phyloP scores from a whole-genome alignment of 2,888 invertebrate species.

The Epinotia brunnichana region DNA sequence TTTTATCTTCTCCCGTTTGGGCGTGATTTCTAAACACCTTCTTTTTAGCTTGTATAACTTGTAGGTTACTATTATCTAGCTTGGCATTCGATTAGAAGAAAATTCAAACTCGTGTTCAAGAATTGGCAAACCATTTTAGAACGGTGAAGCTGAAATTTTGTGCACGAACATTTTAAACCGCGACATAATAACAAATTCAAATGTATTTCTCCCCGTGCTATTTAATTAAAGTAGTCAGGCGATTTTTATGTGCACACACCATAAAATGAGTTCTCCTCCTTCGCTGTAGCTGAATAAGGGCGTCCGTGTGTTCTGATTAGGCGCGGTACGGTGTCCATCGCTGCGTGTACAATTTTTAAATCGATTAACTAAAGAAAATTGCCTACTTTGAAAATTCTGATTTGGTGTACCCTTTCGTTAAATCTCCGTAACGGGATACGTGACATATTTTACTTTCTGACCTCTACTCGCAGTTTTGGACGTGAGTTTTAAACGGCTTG shows the following conservation, averaged over 20 bases:
- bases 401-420: neutral
- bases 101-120: constrained; percentile 5
- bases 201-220: constrained; percentile 48
- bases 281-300: constrained; percentile 51
- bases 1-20: constrained; percentile 18
- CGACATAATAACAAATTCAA: constrained; percentile 30
- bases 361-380: constrained; percentile 16
- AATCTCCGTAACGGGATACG: neutral
- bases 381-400: neutral
- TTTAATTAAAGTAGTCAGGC: constrained; percentile 56
- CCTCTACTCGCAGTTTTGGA: no score
- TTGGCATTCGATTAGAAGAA: constrained; percentile 9
- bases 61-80: constrained; percentile 5
- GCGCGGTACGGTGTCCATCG: constrained; percentile 58
- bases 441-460: no score
- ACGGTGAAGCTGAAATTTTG: constrained; percentile 16
- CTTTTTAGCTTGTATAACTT: constrained; percentile 10
- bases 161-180: constrained; percentile 6
- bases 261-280: constrained; percentile 66
- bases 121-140: constrained; percentile 20
- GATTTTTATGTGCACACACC: constrained; percentile 61
- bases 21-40: constrained; percentile 13
- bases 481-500: no score
- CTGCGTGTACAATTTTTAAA: constrained; percentile 52
- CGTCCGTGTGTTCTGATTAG: constrained; percentile 57